Evolutionary conservation across 2,888 invertebrate species (phyloP), one percentile per base, ranked within the genome.

Genomic region (Drosophila nigricruria): DNA sequence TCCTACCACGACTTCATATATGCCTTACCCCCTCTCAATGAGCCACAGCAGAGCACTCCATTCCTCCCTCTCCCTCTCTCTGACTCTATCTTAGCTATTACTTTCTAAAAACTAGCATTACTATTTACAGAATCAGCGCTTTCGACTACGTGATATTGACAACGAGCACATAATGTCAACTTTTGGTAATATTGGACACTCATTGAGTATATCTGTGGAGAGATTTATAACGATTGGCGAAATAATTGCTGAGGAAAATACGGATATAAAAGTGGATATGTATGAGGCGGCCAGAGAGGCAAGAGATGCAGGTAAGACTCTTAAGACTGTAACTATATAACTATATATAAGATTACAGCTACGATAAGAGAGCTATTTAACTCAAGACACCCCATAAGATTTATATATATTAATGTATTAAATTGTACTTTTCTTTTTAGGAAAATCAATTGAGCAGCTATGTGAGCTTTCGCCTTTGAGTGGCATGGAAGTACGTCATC

Each of bases 271-370:
- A 85, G 96, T 97, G 91, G 98, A 98, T 93, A 99, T 99, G 99
- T 98, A 97, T 93, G 97, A 98, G 89, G 99, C 99, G 30, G 99
- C 99, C 94, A 97, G 97, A 92, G 99, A 99, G 92, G 99, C 99
- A 18, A 94, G 98, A 86, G 95, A 97, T 90, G 98, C 99, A 92
- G 99, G 99, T 98, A 93, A 93, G 93, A 2, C 10, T 25, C 2
- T 2, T 27, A 4, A 20, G 4, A n/a, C 9, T 43, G 12, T 23
- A 23, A 2, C 1, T 27, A 10, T 9, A 5, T 25, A 45, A 45
- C 9, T 14, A 20, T 42, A 8, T 27, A 30, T 30, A n/a, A n/a
- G n/a, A n/a, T n/a, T n/a, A n/a, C n/a, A n/a, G n/a, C n/a, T n/a
- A n/a, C n/a, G n/a, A n/a, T n/a, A n/a, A n/a, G n/a, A n/a, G n/a